phyloP scores from a whole-genome alignment of 2,888 invertebrate genomes.

The Corbicula japonica region DNA sequence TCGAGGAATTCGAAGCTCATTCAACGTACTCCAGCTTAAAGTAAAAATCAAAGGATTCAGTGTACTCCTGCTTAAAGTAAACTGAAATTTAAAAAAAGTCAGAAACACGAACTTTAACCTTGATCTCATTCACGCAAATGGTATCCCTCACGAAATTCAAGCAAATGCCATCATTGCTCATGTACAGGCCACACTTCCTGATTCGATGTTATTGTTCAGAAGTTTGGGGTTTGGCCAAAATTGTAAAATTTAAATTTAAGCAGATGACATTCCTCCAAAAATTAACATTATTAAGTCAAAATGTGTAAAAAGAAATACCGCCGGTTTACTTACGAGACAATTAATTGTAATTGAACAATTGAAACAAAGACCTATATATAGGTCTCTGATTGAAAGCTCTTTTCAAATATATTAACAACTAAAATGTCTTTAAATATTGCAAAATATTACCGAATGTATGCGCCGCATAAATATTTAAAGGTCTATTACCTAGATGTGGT shows the following conservation, averaged over 20 bases:
- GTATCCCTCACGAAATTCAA: not conserved
- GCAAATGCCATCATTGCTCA: not conserved
- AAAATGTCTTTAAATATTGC: not conserved
- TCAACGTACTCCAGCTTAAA: slow-evolving; percentile 70
- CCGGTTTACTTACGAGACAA: not conserved
- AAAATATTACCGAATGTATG: not conserved
- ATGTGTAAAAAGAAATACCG: not conserved
- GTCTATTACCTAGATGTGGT: slow-evolving; percentile 62
- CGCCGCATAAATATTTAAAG: not conserved
- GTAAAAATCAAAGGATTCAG: not conserved
- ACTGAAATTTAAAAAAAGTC: not conserved
- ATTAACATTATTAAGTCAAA: too few relatives aligned
- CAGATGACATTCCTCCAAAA: not conserved
- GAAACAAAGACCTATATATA: not conserved
- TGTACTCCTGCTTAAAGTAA: not conserved
- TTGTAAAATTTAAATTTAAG: not conserved
- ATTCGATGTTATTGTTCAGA: too few relatives aligned
- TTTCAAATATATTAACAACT: not conserved
- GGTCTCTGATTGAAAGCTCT: not conserved
- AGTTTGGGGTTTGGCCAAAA: too few relatives aligned
- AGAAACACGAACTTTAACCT: not conserved
- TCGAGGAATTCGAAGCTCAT: slow-evolving; percentile 69
- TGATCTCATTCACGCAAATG: not conserved
- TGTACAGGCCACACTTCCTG: not conserved
- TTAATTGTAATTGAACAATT: not conserved